Evolutionary conservation across 1,140 invertebrate species (phyloP), one percentile per base, ranked within the genome.

Genomic region (Vanessa atalanta): DNA sequence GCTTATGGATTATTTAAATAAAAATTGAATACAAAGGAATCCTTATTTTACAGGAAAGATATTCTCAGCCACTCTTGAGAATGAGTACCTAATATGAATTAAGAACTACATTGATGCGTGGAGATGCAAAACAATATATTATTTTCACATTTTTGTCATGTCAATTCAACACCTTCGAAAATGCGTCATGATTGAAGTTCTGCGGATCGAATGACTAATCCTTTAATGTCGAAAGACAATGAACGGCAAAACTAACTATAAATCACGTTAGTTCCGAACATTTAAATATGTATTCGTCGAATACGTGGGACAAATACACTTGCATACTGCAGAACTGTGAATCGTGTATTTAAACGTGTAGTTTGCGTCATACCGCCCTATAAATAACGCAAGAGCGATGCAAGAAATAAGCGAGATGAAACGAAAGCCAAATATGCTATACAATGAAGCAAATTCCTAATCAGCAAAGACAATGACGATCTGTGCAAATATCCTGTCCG

Each of bases 331-430:
- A 76, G 43, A 57, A 77, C 55, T 71, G 55, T 61, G 63, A 65
- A 47, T 43, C 70, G 72, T 75, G 70, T 74, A 64, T 72, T 79
- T 71, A 78, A 63, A 75, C 79, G 75, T 83, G 78, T 78, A 81
- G 78, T 76, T 79, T 82, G 82, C 82, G 82, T 83, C 82, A 83
- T 77, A 76, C 26, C 51, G 61, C 75, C 72, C 77, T 83, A 83
- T 82, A 82, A 83, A 83, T 83, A 83, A 75, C 72, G 50, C 47
- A 57, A 73, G 78, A 72, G 67, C 73, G 78, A 77, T 81, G 80
- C 77, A 73, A 71, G 48, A 74, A 74, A 77, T 72, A 79, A 73
- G 78, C 77, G 66, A 78, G 61, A 74, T 73, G 72, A 65, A 76
- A 66, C 72, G 73, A 53, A 76, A 69, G 79, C 75, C 80, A 78